Percentiles rank a stretch among this genome's conserved stretches.
These are phyloP conservation scores for Aselliscus stoliczkanus DNA, from an alignment of 2,797 vertebrate species.

Conservation along the genomic window DNA sequence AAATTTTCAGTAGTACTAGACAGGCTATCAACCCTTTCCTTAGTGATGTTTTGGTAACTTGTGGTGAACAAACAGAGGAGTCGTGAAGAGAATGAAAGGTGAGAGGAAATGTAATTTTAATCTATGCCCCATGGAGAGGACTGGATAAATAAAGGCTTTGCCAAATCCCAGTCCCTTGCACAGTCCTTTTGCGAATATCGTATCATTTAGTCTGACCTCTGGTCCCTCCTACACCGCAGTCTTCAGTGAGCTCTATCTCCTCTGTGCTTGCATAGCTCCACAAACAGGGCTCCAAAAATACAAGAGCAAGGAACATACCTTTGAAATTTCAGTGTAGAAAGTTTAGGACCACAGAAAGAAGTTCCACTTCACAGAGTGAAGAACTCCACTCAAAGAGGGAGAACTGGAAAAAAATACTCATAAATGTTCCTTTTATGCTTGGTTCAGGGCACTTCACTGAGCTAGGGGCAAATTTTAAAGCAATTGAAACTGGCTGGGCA, in stretches of 20 bases:
- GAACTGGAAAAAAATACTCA: slow-evolving; percentile 33
- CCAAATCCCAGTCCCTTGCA: not conserved
- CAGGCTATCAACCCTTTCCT: not conserved
- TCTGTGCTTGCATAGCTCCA: slow-evolving; percentile 32
- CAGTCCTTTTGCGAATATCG: not conserved
- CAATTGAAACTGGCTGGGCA: not conserved
- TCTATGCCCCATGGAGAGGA: not conserved
- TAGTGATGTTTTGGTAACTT: not conserved
- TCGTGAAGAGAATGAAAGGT: not conserved
- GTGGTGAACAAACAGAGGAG: not conserved
- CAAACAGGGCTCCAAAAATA: slow-evolving; percentile 63
- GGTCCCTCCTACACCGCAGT: not conserved
- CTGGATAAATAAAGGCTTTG: not conserved
- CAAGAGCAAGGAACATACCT: slow-evolving; percentile 40
- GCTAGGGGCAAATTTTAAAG: slow-evolving; percentile 63
- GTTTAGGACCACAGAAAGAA: slow-evolving; percentile 54
- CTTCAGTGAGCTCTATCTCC: slow-evolving; percentile 29
- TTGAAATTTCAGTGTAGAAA: slow-evolving; percentile 59
- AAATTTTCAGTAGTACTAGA: not conserved
- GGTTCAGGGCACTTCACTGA: slow-evolving; percentile 41
- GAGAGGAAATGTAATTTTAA: not conserved
- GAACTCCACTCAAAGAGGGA: slow-evolving; percentile 66
- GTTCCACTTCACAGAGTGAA: slow-evolving; percentile 61
- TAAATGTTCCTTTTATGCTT: slow-evolving; percentile 53
- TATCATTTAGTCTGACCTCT: slow-evolving; percentile 9